These are phyloP conservation scores for Dicranocentrus wangi DNA, from an alignment of 2,888 invertebrate species.

Conservation along the genomic window DNA sequence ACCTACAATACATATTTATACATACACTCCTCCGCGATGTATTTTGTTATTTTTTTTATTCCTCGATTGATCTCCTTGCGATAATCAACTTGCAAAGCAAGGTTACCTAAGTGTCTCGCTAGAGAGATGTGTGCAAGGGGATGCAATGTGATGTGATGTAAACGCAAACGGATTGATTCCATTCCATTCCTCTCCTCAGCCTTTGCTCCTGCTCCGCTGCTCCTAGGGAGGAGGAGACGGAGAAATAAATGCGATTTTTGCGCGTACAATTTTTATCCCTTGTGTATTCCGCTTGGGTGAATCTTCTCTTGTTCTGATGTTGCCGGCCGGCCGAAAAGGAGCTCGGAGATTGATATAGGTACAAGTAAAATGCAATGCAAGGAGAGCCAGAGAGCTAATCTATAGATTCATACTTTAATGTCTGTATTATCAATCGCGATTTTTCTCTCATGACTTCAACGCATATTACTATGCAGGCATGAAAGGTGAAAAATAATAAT, in stretches of 20 bases:
- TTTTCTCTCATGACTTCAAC: background rate
- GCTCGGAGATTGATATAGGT: background rate
- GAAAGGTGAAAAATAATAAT: slow-evolving; percentile 44
- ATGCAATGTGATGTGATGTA: background rate
- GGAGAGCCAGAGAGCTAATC: background rate
- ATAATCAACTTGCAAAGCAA: slow-evolving; percentile 58
- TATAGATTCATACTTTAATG: slow-evolving; percentile 31
- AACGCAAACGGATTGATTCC: slow-evolving; percentile 12
- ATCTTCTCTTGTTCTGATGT: no score
- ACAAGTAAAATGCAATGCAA: background rate
- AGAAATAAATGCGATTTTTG: slow-evolving; percentile 39
- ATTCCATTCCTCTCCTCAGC: background rate
- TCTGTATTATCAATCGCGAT: slow-evolving; percentile 37
- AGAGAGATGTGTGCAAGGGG: background rate
- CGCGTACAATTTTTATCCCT: background rate
- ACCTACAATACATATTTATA: slow-evolving; percentile 1
- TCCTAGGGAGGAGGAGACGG: background rate
- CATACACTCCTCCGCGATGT: slow-evolving; percentile 19
- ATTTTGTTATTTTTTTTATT: background rate
- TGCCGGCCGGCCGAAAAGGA: slow-evolving; percentile 36
- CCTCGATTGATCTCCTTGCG: slow-evolving; percentile 28
- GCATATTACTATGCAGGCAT: background rate
- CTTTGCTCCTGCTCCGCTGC: background rate
- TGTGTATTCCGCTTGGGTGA: background rate
- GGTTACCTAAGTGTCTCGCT: slow-evolving; percentile 36